Percentiles rank a stretch among this genome's conserved stretches.
Evolutionary conservation across 2,888 invertebrate genomes (phyloP).

Genomic region (Hyalella azteca): DNA sequence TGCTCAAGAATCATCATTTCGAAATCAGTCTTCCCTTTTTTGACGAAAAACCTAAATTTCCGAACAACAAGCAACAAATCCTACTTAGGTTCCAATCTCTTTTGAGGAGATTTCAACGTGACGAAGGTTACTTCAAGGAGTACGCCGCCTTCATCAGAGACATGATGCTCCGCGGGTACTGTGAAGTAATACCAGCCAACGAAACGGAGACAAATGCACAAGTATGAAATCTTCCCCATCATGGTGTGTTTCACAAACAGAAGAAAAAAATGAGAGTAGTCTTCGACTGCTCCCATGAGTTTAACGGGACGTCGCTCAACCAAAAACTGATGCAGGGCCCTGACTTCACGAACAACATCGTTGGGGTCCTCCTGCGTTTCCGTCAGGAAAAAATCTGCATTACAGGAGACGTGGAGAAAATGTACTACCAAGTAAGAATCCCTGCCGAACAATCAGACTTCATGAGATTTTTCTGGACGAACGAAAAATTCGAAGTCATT

Average conservation of each 20-base stretch:
- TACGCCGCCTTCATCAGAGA: too few species aligned
- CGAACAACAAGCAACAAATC: not conserved
- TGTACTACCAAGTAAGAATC: conserved; percentile 38
- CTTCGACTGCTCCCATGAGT: conserved; percentile 24
- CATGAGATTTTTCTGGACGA: conserved; percentile 33
- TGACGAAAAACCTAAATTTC: not conserved
- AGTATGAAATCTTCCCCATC: conserved; percentile 21
- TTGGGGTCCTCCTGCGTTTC: too few species aligned
- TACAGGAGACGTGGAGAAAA: conserved; percentile 25
- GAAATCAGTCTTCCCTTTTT: not conserved
- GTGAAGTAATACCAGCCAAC: not conserved
- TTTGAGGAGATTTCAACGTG: not conserved
- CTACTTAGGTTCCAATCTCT: not conserved
- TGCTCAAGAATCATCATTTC: too few species aligned
- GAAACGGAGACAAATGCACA: not conserved
- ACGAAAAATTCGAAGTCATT: not conserved
- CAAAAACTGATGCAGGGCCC: not conserved
- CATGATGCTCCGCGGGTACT: not conserved
- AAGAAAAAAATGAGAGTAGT: conserved; percentile 35
- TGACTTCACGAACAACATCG: not conserved
- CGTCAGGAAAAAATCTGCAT: not conserved
- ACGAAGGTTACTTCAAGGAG: not conserved
- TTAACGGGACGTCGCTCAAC: conserved; percentile 1
- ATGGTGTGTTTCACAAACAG: conserved; percentile 16
- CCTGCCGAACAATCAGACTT: conserved; percentile 16